Conservation (phyloP, 2,113 vertebrate species). For the Argyrosomus japonicus region DNA sequence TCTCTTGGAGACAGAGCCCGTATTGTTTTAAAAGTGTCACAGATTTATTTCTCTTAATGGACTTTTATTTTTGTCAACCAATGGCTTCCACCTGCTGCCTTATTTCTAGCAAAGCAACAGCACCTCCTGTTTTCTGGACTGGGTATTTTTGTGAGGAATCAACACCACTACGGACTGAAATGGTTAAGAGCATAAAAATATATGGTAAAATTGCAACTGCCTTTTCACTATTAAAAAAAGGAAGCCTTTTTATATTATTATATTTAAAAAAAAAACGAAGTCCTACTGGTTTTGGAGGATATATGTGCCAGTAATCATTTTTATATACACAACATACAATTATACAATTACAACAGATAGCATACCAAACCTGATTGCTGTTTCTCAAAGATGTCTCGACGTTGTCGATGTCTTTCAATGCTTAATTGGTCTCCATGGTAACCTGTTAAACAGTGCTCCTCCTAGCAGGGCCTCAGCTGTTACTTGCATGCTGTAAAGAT, state of each 20-base stretch:
- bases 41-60: neutral
- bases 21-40: neutral
- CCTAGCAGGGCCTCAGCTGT: slow-evolving; percentile 3
- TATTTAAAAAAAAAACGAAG: neutral
- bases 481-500: slow-evolving; percentile 30
- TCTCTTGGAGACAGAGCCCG: too few relatives aligned
- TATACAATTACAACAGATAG: too few relatives aligned
- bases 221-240: neutral
- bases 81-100: neutral
- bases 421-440: slow-evolving; percentile 43
- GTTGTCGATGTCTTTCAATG: neutral
- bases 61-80: neutral
- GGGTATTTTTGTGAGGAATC: neutral
- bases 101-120: neutral
- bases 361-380: neutral
- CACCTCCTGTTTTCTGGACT: neutral
- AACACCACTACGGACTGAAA: neutral
- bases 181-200: neutral
- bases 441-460: slow-evolving; percentile 27
- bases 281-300: neutral
- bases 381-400: neutral
- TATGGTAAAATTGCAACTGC: neutral
- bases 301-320: neutral
- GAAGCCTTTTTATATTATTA: neutral
- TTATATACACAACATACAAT: too few relatives aligned